Base-by-base conservation (phyloP, 2,888 invertebrate species). In the Cheilosia soror region DNA sequence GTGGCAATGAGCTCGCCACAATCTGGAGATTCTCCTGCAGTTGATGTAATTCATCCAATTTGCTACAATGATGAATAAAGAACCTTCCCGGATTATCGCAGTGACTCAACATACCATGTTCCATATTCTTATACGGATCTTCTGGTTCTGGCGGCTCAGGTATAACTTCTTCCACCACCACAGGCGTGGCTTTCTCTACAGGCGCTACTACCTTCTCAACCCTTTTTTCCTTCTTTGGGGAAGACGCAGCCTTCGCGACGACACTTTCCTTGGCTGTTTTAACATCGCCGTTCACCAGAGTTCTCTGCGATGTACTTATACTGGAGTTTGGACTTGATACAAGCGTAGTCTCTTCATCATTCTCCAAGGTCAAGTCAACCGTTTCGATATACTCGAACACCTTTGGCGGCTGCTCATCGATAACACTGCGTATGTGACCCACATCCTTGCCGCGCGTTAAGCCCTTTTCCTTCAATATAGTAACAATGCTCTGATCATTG, bases 21-120 rank as follows among this genome's bases (percentile, higher is more conserved):
- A 93, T 93, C 90, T 96, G 96, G 1, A 97, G 91, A 88, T 94
- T 93, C 0, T 93, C 93, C 88, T 96, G 96, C 0, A 96, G 92
- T 47, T 93, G 93, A 2, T 94, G 93, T 2, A 96, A 93, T 2
- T 92, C 93, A 0, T 93, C 92, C 0, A 94, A 88, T 71, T 95
- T 94, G 37, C 95, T 94, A 0, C 91, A 88, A 88, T 94, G 93
- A 89, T 96, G 96, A 11, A 96, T 92, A 94, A 96, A 97, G 91
- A 97, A 96, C 87, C 96, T 95, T 44, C 94, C 95, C 0, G 96
- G 96, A 55, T 94, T 94, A 89, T 96, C 96, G n/a, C 95, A 94
- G 88, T 96, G 96, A 84, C 95, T 94, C 37, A 96, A 94, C 86
- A 93, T 93, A 0, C 95, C 95, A 71, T 93, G 93, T 47, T 90